Base-by-base conservation (phyloP, 2,888 invertebrate genomes). In the Xestia sexstrigata region DNA sequence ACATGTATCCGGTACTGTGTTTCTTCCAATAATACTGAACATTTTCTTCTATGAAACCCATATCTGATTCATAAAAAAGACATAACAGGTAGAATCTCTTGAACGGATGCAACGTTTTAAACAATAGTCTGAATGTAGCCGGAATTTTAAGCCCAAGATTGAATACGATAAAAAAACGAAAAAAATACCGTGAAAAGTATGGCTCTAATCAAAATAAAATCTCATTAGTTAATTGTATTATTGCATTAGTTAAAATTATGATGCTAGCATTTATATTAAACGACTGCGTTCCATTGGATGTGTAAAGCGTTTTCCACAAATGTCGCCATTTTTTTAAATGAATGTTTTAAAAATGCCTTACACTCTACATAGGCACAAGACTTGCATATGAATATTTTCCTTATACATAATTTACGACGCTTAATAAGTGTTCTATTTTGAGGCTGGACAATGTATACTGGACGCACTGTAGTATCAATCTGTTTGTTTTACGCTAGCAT, bases 191-290 rank as follows among this genome's bases (percentile, higher is more conserved):
- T 42, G 30, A 5, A 45, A 39, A 30, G 4, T 17, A 60, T 39
- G 20, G 8, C 0, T 60, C 52, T 70, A 45, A 73, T 67, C 17
- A 52, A 74, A 62, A 62, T 17, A 11, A 49, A 82, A 82, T 85
- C 81, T 74, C 85, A 81, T 62, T 70, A 58, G 11, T 20, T 60
- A 47, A n/a, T 68, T 58, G 30, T 13, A 20, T 49, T 49, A 45
- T 15, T 45, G 45, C 15, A 45, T 45, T 45, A 45, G 45, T 35
- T 35, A 3, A 45, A 39, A 20, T 66, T 52, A 77, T 70, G 26
- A 67, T 20, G 55, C 47, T 78, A 68, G 39, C 60, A 35, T 35
- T 47, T 20, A 30, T 60, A 47, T 55, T 69, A 52, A 42, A 23
- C 55, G 11, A 62, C 23, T 39, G 35, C 66, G 49, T 52, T 35